Evolutionary conservation across 1,140 invertebrate species (phyloP).

Genomic region (Bombyx mandarina): DNA sequence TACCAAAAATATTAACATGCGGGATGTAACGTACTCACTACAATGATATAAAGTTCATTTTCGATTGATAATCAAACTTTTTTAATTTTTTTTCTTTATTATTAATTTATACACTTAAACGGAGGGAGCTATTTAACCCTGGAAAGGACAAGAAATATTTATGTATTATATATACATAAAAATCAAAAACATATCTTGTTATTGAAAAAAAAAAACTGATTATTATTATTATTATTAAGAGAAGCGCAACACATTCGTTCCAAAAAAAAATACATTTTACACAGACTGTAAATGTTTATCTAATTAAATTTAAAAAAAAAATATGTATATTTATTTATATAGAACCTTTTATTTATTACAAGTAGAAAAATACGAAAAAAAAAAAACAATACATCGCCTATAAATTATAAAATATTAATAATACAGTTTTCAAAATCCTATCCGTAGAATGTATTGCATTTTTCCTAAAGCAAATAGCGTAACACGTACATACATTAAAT

Average conservation of each 20-base stretch:
- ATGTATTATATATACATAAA: background rate
- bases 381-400: background rate
- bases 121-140: background rate
- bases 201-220: slow-evolving; percentile 53
- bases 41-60: too few species aligned
- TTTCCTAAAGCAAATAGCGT: slow-evolving; percentile 20
- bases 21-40: too few species aligned
- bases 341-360: background rate
- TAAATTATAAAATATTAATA: slow-evolving; percentile 1
- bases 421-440: slow-evolving; percentile 20
- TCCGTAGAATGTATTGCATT: slow-evolving; percentile 40
- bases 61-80: too few species aligned
- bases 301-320: background rate
- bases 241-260: slow-evolving; percentile 45
- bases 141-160: too few species aligned
- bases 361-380: background rate
- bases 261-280: slow-evolving; percentile 12
- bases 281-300: background rate
- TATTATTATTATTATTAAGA: slow-evolving; percentile 29
- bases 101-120: background rate
- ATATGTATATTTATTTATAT: background rate
- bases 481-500: slow-evolving; percentile 17
- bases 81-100: background rate
- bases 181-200: slow-evolving; percentile 44
- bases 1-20: too few species aligned